phyloP scores from a whole-genome alignment of 2,797 vertebrate species.

The Caiman crocodilus region DNA sequence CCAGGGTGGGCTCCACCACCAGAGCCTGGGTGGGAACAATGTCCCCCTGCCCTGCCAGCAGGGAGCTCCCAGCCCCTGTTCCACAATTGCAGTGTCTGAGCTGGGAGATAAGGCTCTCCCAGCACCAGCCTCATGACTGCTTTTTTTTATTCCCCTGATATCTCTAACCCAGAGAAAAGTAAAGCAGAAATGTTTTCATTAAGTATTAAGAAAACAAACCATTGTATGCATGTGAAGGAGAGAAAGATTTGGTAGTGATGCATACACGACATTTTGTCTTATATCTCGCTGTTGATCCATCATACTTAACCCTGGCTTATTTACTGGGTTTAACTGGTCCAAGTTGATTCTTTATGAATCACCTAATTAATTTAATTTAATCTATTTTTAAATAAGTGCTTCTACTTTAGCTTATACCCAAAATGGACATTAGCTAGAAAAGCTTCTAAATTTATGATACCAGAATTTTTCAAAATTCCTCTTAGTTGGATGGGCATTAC shows the following conservation, averaged over 20 bases:
- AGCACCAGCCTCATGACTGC: too few species aligned
- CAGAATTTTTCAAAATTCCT: not conserved
- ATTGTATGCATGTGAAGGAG: not conserved
- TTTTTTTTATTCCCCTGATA: not conserved
- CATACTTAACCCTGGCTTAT: not conserved
- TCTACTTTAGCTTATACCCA: not conserved
- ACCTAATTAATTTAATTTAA: not conserved
- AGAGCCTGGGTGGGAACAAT: too few species aligned
- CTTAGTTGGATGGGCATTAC: not conserved
- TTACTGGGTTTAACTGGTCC: not conserved
- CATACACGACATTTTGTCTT: not conserved
- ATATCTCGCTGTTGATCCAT: not conserved
- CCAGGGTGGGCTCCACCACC: too few species aligned
- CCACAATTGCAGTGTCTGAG: too few species aligned
- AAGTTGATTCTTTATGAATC: not conserved
- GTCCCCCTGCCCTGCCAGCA: too few species aligned
- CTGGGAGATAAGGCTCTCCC: too few species aligned
- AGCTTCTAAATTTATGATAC: not conserved
- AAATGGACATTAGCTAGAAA: not conserved
- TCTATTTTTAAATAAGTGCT: not conserved
- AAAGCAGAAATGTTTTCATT: slow-evolving; percentile 22
- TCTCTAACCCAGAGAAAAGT: not conserved
- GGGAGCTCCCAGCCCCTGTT: too few species aligned
- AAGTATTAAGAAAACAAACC: not conserved
- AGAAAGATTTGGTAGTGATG: not conserved